Conservation (phyloP, 2,113 vertebrate species). For the Mormoops blainvillei region DNA sequence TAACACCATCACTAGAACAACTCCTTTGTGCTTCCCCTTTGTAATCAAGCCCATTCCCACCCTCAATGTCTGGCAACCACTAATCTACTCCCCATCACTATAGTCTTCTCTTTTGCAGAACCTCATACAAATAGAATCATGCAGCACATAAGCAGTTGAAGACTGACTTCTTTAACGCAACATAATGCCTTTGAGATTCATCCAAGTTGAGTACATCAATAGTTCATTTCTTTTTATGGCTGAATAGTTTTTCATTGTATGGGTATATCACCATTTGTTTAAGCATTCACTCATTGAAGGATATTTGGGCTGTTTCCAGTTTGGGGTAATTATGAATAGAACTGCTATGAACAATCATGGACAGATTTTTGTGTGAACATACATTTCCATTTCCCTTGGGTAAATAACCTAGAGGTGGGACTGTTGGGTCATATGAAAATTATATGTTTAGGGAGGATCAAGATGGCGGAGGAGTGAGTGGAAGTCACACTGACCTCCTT, state of each 20-base stretch:
- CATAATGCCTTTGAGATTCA: neutral
- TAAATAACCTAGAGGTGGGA: neutral
- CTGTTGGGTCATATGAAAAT: neutral
- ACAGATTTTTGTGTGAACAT: neutral
- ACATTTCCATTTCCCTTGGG: neutral
- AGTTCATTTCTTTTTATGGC: neutral
- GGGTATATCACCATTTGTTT: neutral
- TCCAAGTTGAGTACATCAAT: neutral
- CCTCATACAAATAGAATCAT: neutral
- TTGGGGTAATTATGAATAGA: neutral
- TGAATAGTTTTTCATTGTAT: neutral
- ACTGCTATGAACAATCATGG: neutral
- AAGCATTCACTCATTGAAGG: neutral
- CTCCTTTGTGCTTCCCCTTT: neutral
- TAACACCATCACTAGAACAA: neutral
- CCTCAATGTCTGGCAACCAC: neutral
- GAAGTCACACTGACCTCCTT: no score
- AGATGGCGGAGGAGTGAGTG: no score
- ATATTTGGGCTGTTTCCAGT: neutral
- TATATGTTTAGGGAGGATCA: neutral
- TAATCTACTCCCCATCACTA: neutral
- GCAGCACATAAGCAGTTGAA: neutral
- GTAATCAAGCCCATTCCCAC: neutral
- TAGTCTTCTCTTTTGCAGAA: neutral
- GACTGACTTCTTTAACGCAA: neutral